Evolutionary conservation across 2,888 invertebrate species (phyloP).

Genomic region (Drosophila sordidula): DNA sequence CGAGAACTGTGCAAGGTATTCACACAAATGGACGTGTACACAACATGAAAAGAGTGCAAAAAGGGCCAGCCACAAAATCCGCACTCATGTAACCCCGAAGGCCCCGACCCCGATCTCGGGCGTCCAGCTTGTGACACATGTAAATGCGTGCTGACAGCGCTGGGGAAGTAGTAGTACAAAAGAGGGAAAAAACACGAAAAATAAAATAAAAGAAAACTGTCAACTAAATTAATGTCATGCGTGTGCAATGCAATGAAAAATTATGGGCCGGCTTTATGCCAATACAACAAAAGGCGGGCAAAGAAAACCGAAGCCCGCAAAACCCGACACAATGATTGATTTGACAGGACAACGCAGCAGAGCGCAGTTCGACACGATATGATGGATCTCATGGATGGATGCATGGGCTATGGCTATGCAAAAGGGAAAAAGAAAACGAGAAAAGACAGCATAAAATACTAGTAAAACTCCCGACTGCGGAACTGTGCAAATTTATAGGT

Average conservation of each 20-base stretch:
- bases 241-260: conserved; percentile 83
- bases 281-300: conserved; percentile 77
- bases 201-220: conserved; percentile 83
- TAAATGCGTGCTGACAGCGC: conserved; percentile 80
- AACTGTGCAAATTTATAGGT: conserved; percentile 27
- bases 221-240: conserved; percentile 84
- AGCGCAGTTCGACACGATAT: conserved; percentile 36
- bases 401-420: conserved; percentile 19
- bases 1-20: conserved; percentile 39
- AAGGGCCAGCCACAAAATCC: conserved; percentile 54
- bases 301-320: conserved; percentile 28
- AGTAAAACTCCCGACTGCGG: conserved; percentile 36
- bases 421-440: conserved; percentile 17
- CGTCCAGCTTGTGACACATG: conserved; percentile 66
- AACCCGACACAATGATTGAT: conserved; percentile 82
- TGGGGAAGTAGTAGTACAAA: conserved; percentile 58
- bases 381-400: conserved; percentile 29
- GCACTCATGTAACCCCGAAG: conserved; percentile 41
- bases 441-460: conserved; percentile 12
- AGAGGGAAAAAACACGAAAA: conserved; percentile 54
- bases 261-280: conserved; percentile 83
- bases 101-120: conserved; percentile 11
- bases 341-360: conserved; percentile 78
- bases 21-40: conserved; percentile 27
- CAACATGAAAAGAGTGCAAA: conserved; percentile 29